Conservation (phyloP, 64 coral and sea anemone genomes). For the Orbicella faveolata region DNA sequence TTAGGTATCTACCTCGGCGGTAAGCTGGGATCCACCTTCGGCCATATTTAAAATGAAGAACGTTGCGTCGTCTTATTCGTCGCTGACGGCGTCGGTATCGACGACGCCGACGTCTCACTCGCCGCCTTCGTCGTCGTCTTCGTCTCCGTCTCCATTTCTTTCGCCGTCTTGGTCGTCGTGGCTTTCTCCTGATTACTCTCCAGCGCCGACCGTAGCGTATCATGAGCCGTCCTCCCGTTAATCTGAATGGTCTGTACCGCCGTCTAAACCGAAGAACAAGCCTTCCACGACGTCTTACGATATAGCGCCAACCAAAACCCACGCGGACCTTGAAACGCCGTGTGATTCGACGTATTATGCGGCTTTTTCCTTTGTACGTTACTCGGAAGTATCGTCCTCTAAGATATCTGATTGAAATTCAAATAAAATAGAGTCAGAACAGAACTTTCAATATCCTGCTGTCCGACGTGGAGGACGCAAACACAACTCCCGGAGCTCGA, state of each 20-base stretch:
- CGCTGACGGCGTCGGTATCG: slow-evolving; percentile 20
- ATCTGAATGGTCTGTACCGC: slow-evolving; percentile 6
- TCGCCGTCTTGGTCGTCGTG: neutral
- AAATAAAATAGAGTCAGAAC: neutral
- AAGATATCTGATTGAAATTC: neutral
- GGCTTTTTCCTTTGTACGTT: slow-evolving; percentile 5
- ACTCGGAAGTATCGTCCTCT: neutral
- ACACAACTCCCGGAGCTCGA: too few relatives aligned
- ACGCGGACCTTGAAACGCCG: slow-evolving; percentile 6
- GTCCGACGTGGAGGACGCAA: too few relatives aligned
- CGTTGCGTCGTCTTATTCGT: neutral
- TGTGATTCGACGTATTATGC: slow-evolving; percentile 15
- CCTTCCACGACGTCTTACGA: neutral
- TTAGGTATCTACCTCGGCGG: slow-evolving; percentile 1
- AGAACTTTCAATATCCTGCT: too few relatives aligned
- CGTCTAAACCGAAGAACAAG: neutral
- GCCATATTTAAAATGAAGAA: slow-evolving; percentile 14
- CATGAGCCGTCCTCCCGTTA: neutral
- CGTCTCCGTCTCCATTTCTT: slow-evolving; percentile 16
- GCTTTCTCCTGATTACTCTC: neutral
- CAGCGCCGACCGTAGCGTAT: neutral
- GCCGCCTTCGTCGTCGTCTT: slow-evolving; percentile 11
- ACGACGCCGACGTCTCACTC: slow-evolving; percentile 19
- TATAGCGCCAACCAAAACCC: neutral
- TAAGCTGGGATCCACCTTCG: neutral